Base-by-base conservation (phyloP, 1,140 invertebrate genomes). In the Eciton burchellii region DNA sequence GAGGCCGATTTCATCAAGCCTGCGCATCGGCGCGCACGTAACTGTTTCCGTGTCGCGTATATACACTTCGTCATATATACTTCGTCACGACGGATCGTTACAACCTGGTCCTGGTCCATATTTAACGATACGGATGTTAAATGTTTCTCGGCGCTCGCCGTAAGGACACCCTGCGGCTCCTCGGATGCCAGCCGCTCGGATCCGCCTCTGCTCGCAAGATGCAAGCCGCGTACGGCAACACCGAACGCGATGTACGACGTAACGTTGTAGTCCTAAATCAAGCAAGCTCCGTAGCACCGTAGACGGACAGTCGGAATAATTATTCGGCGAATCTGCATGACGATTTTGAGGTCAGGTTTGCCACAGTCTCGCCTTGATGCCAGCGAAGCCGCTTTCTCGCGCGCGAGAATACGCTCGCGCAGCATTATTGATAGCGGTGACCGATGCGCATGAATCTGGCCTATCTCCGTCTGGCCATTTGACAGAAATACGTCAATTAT, bases 271-370 rank as follows among this genome's bases (percentile, higher is more conserved):
- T 41, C 88, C 89, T 86, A 89, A 89, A 90, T 91, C 89, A 87
- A 79, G 72, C 70, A 63, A 84, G 73, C 87, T 84, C 83, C 81
- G 74, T 84, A 81, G 52, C 24, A 70, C 82, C 82, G 81, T 70
- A 65, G 86, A 88, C 85, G 76, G 88, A 86, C 91, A 91, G 85
- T 89, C 90, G 83, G 91, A 93, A 93, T 93, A 93, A 93, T 93
- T 93, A 92, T 92, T 91, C 91, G 72, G 47, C 83, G 85, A 92
- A 93, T 93, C 92, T 92, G 91, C 92, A 93, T 93, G 87, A 88
- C 92, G 90, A 93, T 93, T 93, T 92, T 90, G 92, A 91, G 92
- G 92, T 92, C 91, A 88, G 89, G 90, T 91, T 92, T 89, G 60
- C 83, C 82, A 35, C 19, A 21, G 1, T n/a, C 35, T 35, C 6